Conservation (phyloP, 2,888 invertebrate species). For the Ophonus ardosiacus region DNA sequence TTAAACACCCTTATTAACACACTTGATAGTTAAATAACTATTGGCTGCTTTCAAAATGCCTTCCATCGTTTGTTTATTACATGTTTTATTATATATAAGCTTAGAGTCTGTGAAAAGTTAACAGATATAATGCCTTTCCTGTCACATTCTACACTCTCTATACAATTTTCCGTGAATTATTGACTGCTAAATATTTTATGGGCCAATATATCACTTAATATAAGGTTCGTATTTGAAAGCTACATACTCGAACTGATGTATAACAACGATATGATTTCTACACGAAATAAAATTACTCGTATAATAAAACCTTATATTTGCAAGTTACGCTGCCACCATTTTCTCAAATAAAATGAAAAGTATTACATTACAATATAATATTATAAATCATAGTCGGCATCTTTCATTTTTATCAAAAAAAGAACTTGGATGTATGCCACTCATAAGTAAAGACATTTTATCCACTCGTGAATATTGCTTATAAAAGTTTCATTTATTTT, state of each 20-base stretch:
- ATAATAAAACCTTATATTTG: not conserved
- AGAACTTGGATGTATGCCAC: too few species aligned
- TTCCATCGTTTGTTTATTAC: too few species aligned
- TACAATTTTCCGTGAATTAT: not conserved
- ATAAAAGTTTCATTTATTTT: too few species aligned
- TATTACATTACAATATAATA: not conserved
- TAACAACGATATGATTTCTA: not conserved
- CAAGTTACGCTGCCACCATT: not conserved
- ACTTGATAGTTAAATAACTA: too few species aligned
- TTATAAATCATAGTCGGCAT: too few species aligned
- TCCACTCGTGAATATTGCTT: too few species aligned
- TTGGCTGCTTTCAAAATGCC: too few species aligned
- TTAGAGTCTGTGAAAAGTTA: not conserved
- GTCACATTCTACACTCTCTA: not conserved
- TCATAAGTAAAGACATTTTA: too few species aligned
- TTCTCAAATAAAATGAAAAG: not conserved
- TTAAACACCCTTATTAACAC: too few species aligned
- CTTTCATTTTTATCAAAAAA: too few species aligned
- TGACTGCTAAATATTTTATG: not conserved
- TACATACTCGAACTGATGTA: not conserved
- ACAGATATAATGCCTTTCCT: not conserved
- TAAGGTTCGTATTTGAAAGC: not conserved
- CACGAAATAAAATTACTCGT: not conserved
- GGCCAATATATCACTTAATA: not conserved
- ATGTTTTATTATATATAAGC: not conserved